These are phyloP conservation scores for Monopis laevigella DNA, from an alignment of 2,888 invertebrate species.

Conservation along the genomic window DNA sequence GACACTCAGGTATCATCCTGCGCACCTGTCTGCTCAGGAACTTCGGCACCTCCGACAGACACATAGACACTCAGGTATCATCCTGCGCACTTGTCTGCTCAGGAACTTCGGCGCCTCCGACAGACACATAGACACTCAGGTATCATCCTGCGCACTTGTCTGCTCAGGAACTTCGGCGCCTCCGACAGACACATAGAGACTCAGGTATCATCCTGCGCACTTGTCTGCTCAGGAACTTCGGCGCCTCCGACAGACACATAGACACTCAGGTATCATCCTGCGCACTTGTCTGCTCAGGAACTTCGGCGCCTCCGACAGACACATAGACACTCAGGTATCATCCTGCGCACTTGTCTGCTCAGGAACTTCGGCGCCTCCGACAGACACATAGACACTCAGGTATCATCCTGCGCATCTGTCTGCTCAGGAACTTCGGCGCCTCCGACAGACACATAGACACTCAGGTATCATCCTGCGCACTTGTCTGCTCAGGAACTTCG, in stretches of 20 bases:
- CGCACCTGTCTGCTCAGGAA: slow-evolving; percentile 92
- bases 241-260: slow-evolving; percentile 52
- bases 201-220: slow-evolving; percentile 91
- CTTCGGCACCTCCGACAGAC: slow-evolving; percentile 73
- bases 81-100: neutral
- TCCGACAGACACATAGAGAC: no score
- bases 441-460: slow-evolving; percentile 8
- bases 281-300: no score
- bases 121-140: neutral
- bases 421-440: slow-evolving; percentile 91
- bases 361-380: slow-evolving; percentile 45
- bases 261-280: neutral
- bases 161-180: neutral
- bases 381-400: no score
- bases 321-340: neutral
- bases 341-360: neutral
- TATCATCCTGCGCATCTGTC: slow-evolving; percentile 90
- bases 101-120: no score
- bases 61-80: slow-evolving; percentile 3
- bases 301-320: no score
- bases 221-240: slow-evolving; percentile 92
- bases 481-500: no score
- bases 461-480: neutral
- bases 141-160: neutral
- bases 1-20: slow-evolving; percentile 92